Evolutionary conservation across 2,113 vertebrate species (phyloP).

Genomic region (Hassar affinis): DNA sequence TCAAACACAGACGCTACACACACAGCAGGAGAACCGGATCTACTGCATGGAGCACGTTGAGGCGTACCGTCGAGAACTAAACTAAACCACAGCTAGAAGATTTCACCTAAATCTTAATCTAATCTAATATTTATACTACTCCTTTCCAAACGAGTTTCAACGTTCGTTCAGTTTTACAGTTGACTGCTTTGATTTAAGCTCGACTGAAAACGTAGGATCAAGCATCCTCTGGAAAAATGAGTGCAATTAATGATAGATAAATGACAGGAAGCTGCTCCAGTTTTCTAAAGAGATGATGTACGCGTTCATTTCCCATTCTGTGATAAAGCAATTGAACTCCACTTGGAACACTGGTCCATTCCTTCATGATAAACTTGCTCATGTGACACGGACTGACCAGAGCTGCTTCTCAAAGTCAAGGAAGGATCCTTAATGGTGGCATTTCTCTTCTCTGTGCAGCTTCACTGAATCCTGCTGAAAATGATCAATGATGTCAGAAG

Average conservation of each 20-base stretch:
- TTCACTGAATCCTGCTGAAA: too few relatives aligned
- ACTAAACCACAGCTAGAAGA: slow-evolving; percentile 1
- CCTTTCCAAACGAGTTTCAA: neutral
- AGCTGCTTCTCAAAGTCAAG: too few relatives aligned
- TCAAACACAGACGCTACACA: slow-evolving; percentile 11
- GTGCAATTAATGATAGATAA: neutral
- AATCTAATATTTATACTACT: slow-evolving; percentile 19
- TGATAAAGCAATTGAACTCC: neutral
- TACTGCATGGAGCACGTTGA: slow-evolving; percentile 28
- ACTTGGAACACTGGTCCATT: neutral
- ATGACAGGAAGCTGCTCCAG: neutral
- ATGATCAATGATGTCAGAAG: too few relatives aligned
- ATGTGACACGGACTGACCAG: neutral
- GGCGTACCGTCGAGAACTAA: slow-evolving; percentile 13
- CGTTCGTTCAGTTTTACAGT: neutral
- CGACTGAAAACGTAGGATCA: neutral
- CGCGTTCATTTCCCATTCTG: neutral
- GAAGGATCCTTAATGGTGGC: too few relatives aligned
- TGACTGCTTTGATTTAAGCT: neutral
- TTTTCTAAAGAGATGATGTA: neutral
- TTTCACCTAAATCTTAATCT: slow-evolving; percentile 5
- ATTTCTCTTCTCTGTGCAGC: too few relatives aligned
- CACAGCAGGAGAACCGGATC: neutral
- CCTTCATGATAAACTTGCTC: neutral
- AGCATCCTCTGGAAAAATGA: neutral